Base-by-base conservation (phyloP, 2,113 vertebrate genomes). In the Butastur rufipennis region DNA sequence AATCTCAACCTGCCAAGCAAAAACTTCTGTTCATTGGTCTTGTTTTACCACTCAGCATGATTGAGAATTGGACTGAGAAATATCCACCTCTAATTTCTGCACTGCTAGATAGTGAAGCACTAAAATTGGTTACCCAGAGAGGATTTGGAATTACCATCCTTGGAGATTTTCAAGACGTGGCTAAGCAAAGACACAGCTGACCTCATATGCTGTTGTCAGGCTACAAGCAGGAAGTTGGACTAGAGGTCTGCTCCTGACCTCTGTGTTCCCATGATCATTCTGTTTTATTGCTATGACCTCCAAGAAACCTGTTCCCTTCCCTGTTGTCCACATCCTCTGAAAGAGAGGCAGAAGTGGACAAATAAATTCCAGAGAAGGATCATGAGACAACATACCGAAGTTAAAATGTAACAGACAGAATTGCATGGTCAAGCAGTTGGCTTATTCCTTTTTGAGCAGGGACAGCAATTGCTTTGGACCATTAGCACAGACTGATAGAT, bases 281-380 rank as follows among this genome's bases (percentile, higher is more conserved):
- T 79, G 23, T 81, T 94, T 95, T 96, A 91, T 84, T 93, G 82
- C 83, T 89, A 72, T 91, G 80, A 88, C 91, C 95, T 89, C 75
- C 32, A 81, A 88, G 72, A 92, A 94, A 85, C 36, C 3, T n/a
- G 32, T 34, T 81, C 61, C 40, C 55, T 62, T 79, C 81, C 81
- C 70, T 40, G 38, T 21, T 56, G 32, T 36, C 63, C 67, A 52
- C 53, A 29, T 70, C 52, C 10, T 75, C 50, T 43, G 29, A 85
- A 80, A 71, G 23, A 86, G 23, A 75, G 65, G 36, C 52, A 84
- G 80, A 82, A 78, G 22, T 52, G 45, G 93, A 70, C 56, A 80
- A 93, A 84, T 52, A 74, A 74, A 91, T 95, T 88, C 43, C 81
- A 80, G 48, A 80, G 40, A 75, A 88, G 55, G 47, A 91, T 16